phyloP scores from a whole-genome alignment of 23 tunicate species.

The Styela clava region DNA sequence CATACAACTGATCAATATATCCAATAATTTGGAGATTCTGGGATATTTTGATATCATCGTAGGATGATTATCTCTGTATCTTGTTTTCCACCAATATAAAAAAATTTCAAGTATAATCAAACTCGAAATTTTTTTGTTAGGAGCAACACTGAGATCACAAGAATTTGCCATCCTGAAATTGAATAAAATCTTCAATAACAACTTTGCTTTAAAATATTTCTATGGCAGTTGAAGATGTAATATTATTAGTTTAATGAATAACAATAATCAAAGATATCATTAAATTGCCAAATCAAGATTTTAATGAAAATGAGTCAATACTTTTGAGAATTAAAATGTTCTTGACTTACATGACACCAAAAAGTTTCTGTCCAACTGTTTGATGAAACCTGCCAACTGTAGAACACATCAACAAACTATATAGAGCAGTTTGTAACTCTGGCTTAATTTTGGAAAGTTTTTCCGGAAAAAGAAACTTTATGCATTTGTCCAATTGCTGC shows the following conservation, averaged over 20 bases:
- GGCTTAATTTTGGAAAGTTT: constrained; percentile 29
- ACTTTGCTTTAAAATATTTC: no score
- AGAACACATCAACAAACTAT: constrained; percentile 31
- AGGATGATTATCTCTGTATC: constrained; percentile 1
- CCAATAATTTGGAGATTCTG: neutral
- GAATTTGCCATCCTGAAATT: neutral
- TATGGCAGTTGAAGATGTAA: no score
- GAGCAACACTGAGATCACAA: neutral
- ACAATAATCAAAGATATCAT: no score
- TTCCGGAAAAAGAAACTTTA: constrained; percentile 20
- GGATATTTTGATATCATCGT: neutral
- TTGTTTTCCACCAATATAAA: neutral
- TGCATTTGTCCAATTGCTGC: constrained; percentile 31
- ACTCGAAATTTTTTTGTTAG: neutral
- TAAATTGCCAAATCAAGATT: no score
- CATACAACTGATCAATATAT: neutral
- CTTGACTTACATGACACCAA: constrained; percentile 35
- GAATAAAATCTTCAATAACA: no score
- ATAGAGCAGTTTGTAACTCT: constrained; percentile 24
- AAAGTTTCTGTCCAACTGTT: constrained; percentile 58
- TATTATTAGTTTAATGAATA: no score
- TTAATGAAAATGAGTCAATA: no score
- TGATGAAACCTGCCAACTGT: constrained; percentile 39
- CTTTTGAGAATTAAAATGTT: neutral
- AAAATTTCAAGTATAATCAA: neutral